Evolutionary conservation across 1,140 invertebrate species (phyloP).

Genomic region (Chironomus striatipennis): DNA sequence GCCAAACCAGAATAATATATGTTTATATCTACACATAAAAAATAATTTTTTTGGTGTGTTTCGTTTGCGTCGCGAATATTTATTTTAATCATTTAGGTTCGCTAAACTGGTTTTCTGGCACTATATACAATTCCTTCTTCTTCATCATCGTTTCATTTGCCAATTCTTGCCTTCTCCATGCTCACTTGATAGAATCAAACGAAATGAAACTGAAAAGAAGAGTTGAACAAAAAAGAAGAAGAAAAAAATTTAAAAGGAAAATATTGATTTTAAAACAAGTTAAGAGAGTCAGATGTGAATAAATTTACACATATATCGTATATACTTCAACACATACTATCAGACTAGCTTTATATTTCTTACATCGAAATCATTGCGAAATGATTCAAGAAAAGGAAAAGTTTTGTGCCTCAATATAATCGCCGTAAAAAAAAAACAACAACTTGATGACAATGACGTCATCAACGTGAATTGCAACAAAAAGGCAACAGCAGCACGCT

Average conservation of each 20-base stretch:
- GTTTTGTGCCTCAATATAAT: too few relatives aligned
- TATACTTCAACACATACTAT: too few relatives aligned
- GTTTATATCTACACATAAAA: not conserved
- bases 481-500: too few relatives aligned
- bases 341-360: too few relatives aligned
- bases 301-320: too few relatives aligned
- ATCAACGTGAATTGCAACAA: too few relatives aligned
- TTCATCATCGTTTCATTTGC: not conserved
- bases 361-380: too few relatives aligned
- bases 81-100: conserved; percentile 19
- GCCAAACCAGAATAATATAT: not conserved
- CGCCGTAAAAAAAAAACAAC: too few relatives aligned
- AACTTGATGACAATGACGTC: too few relatives aligned
- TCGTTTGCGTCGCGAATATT: conserved; percentile 19
- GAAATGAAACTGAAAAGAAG: not conserved
- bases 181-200: not conserved
- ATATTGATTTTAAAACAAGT: not conserved
- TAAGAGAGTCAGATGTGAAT: not conserved
- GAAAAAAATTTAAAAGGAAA: conserved; percentile 21
- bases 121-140: not conserved
- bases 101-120: conserved; percentile 14
- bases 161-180: not conserved
- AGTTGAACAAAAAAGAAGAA: not conserved
- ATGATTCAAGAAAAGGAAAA: too few relatives aligned
- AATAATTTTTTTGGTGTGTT: not conserved